Evolutionary conservation across 2,113 vertebrate species (phyloP), one percentile per base, ranked within the genome.

Genomic region (Diglossa brunneiventris): DNA sequence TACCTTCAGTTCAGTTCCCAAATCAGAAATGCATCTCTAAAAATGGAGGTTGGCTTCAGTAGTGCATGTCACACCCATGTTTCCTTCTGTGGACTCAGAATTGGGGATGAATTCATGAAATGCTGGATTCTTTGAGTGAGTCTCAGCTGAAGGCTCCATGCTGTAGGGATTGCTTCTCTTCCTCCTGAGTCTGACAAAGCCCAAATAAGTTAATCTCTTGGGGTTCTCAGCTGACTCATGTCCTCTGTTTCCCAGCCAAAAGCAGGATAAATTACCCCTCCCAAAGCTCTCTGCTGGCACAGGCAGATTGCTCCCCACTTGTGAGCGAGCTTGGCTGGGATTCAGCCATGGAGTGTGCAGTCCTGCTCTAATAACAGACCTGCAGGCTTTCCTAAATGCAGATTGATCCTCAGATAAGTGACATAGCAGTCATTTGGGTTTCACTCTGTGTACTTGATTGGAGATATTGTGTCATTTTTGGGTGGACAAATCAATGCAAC

Each of bases 51-150:
- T 64, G 56, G 41, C 83, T 75, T 72, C 70, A 67, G 8, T 24
- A 20, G 17, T 74, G 24, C 2, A 0, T 30, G 35, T 61, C 41
- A 37, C 33, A 19, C 9, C 22, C 1, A 0, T 56, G 35, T 50
- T 80, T 86, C 17, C 27, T 81, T 83, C 50, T 50, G 0, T 78
- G 56, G 68, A 22, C 33, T 75, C 50, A 70, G 52, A 93, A 83
- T 9, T 83, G 4, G 47, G 30, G 41, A 35, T 3, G 3, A 63
- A 46, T 83, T 92, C 0, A 4, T 55, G 1, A 81, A 66, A 20
- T 27, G 13, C n/a, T 90, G 33, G 11, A 26, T 75, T 89, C 22
- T 68, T 70, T 59, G 68, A 41, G 55, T 31, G 44, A 9, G 13
- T 52, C 52, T 75, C 69, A 63, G 53, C 53, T 84, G 68, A 59